Evolutionary conservation across 1,140 invertebrate genomes (phyloP), one percentile per base, ranked within the genome.

Genomic region (Bombus terrestris): DNA sequence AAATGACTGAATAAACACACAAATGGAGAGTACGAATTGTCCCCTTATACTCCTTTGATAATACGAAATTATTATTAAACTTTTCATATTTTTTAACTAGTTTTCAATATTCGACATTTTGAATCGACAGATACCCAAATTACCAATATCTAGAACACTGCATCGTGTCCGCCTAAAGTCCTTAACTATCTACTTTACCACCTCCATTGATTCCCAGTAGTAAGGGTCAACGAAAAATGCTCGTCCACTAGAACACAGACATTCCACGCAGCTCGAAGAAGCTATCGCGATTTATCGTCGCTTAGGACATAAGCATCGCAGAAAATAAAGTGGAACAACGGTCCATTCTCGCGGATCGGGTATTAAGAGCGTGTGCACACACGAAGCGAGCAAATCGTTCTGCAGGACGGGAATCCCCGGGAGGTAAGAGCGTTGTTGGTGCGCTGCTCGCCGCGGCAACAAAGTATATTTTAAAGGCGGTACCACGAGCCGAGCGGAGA

Each of bases 161-260:
- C 5, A 8, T 53, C 3, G 18, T 35, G 25, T 28, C 25, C 35
- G 13, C 25, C 3, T 28, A 35, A 12, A 53, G 32, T 9, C 28
- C 35, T n/a, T 9, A 13, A 25, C 47, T 10, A 35, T 32, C 53
- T 9, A 18, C 22, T 15, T 22, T 8, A 76, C 25, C 35, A 12
- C 12, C 12, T 59, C 10, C 43, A 25, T 37, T 8, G 22, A 37
- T 62, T 12, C 1, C 37, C 64, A 85, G 83, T 85, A 85, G 83
- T 85, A 79, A 79, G 76, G 76, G 28, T 85, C 76, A 85, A 64
- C 76, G 83, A 79, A 79, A 80, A 72, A 72, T 79, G n/a, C 68
- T 69, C 37, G n/a, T 18, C 10, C 66, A 9, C 18, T 18, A 37
- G 18, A 57, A 15, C 32, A 18, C 3, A 35, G 37, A 32, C 10